Base-by-base conservation (phyloP, 1,140 invertebrate genomes). In the Nephila pilipes region DNA sequence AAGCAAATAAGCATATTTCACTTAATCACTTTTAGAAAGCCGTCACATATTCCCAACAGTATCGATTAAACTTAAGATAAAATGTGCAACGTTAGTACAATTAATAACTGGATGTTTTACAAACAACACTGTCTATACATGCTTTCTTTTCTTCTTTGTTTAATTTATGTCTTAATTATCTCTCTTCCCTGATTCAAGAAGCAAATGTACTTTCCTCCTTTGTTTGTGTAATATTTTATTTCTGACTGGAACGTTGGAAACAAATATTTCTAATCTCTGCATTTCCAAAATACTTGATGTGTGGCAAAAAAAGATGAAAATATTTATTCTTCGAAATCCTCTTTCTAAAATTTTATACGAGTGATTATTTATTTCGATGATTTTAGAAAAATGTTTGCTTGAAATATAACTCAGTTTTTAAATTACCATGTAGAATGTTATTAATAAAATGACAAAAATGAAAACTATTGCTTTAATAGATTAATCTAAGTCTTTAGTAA, bases 131-230 rank as follows among this genome's bases (percentile, higher is more conserved):
- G 14, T 88, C 63, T 25, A 88, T 29, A 75, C 18, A 8, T 25
- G n/a, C 65, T 20, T 22, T 79, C 65, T 25, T 79, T 89, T 18
- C 18, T 89, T 79, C 65, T 14, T n/a, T 89, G 87, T 79, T 89
- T 89, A 89, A 89, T 89, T 89, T 89, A 79, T 89, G 69, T 79
- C 87, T 89, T 89, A 89, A 89, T 89, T 89, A 89, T 79, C 63
- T 89, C 46, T 89, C n/a, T 12, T 18, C 14, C n/a, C 63, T 29
- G 69, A 36, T 57, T 36, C 54, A 57, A 89, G 75, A 79, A 89
- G n/a, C 22, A 14, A 89, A 79, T 22, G 32, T 36, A 16, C n/a
- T 32, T 29, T 18, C 69, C 29, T 0, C 12, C 20, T 25, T 89
- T 89, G 65, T 89, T 79, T 32, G 25, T 81, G 25, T 25, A 54